phyloP scores from a whole-genome alignment of 1,140 invertebrate genomes.

The Megathymus violae region DNA sequence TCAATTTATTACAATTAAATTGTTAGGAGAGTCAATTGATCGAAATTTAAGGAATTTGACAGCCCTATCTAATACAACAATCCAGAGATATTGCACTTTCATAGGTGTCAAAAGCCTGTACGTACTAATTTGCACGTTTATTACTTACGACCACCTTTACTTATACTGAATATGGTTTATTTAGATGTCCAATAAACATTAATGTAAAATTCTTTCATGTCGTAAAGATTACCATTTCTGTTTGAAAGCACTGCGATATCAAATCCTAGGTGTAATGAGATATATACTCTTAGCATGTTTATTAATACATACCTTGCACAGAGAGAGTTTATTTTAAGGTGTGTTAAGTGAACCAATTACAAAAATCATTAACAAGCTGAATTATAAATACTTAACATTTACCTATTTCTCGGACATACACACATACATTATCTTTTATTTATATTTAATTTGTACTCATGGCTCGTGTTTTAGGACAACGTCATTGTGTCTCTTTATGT shows the following conservation, averaged over 20 bases:
- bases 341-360: no score
- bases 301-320: background rate
- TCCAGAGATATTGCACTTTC: background rate
- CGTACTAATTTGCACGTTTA: slow-evolving; percentile 6
- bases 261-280: background rate
- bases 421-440: no score
- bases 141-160: background rate
- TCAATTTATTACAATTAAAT: no score
- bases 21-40: no score
- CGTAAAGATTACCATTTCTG: slow-evolving; percentile 6
- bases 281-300: background rate
- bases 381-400: no score
- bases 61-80: background rate
- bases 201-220: slow-evolving; percentile 13
- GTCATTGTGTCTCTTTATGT: no score
- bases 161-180: slow-evolving; percentile 1
- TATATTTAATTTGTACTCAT: no score
- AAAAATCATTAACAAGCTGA: no score
- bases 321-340: no score
- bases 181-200: slow-evolving; percentile 11
- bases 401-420: no score
- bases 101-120: slow-evolving; percentile 2
- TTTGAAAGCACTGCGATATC: background rate
- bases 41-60: no score
- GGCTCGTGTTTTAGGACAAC: no score